Base-by-base conservation (phyloP, 2,113 vertebrate species). In the Dicrurus megarhynchus region DNA sequence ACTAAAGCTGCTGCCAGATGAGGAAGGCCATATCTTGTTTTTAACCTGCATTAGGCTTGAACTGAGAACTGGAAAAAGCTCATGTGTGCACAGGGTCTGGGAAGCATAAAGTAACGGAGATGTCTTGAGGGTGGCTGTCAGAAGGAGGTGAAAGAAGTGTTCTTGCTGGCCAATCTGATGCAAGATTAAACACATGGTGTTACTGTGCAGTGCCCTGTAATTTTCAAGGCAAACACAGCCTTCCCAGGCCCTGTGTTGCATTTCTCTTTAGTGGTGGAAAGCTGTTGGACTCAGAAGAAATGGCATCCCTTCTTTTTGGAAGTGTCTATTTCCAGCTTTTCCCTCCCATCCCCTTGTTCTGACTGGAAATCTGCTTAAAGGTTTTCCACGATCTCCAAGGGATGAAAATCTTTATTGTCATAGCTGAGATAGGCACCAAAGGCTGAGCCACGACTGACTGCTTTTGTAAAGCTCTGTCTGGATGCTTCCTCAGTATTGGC, bases 141-240 rank as follows among this genome's bases (percentile, higher is more conserved):
- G 13, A n/a, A 59, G 23, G 21, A 44, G n/a, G 7, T 2, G 21
- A 55, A 6, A 64, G 27, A 93, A 86, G 12, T 14, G 7, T 19
- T 91, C 19, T 33, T 67, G 30, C 32, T 90, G 79, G 35, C 11
- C 56, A 57, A 20, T 24, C 55, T 84, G 82, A 94, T 1, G 24
- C 37, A 95, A 88, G 71, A 77, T 70, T 73, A 64, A 86, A 91
- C 64, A 65, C 24, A 49, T 9, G 17, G 52, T 63, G 28, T 30
- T 87, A 60, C 28, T 37, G 50, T 19, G 42, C 56, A 68, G 59
- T 55, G 41, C 70, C 55, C 85, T 94, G 68, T 93, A 96, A 96
- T 94, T 96, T 94, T 78, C 88, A 84, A 59, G 82, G 76, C 57
- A 81, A 92, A 47, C 60, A 77, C 41, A 89, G 56, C 44, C 47